Evolutionary conservation across 1,140 invertebrate species (phyloP).

Genomic region (Lasaia peninsularis): DNA sequence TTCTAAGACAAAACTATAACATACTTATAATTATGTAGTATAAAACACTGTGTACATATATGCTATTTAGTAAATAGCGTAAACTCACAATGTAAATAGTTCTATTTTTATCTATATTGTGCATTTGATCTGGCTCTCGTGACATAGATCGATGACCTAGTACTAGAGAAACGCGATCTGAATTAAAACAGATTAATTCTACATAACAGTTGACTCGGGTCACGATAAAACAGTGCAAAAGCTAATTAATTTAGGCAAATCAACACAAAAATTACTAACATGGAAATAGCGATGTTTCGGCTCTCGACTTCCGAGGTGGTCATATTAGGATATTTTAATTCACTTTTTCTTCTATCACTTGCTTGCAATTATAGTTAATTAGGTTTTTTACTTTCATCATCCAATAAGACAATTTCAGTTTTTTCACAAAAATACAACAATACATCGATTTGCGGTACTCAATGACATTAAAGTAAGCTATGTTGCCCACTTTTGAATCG

Average conservation of each 20-base stretch:
- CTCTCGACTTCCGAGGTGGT: conserved; percentile 63
- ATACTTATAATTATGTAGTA: too few species aligned
- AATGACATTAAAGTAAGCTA: conserved; percentile 28
- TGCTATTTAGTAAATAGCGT: not conserved
- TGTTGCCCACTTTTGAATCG: conserved; percentile 14
- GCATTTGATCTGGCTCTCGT: not conserved
- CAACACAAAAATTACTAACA: conserved; percentile 55
- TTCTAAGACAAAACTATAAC: too few species aligned
- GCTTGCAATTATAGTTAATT: conserved; percentile 42
- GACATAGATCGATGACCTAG: conserved; percentile 36
- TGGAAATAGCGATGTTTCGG: conserved; percentile 65
- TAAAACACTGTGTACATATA: not conserved
- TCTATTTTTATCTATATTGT: not conserved
- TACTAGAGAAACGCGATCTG: conserved; percentile 10
- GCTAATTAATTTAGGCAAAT: conserved; percentile 23
- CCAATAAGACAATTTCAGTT: conserved; percentile 45
- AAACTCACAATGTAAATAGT: not conserved
- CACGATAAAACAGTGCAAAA: conserved; percentile 19
- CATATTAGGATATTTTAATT: conserved; percentile 47
- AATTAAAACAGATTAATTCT: conserved; percentile 11
- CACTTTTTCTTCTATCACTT: conserved; percentile 40
- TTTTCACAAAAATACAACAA: conserved; percentile 59
- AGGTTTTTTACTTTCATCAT: conserved; percentile 68
- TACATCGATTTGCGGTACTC: conserved; percentile 41
- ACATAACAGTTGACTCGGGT: conserved; percentile 1